Evolutionary conservation across 1,140 invertebrate genomes (phyloP).

Genomic region (Adelges cooleyi): DNA sequence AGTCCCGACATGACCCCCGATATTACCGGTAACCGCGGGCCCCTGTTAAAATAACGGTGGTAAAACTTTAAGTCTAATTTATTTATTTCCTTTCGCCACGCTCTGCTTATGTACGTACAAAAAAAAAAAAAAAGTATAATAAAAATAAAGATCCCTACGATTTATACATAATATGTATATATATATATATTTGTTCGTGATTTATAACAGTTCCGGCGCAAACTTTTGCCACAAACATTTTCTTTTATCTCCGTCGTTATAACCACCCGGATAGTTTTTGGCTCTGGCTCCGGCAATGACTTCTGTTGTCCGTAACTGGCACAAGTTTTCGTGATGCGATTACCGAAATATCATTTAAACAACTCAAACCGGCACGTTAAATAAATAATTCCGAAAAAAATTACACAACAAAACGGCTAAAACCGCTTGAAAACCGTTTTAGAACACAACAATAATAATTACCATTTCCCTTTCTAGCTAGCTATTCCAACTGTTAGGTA

Average conservation of each 20-base stretch:
- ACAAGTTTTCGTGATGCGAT: conserved; percentile 24
- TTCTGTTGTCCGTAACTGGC: conserved; percentile 26
- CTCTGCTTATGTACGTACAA: not conserved
- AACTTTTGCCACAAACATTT: conserved; percentile 25
- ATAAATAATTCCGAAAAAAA: no score
- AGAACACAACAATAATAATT: no score
- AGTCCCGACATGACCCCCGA: no score
- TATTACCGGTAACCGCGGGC: no score
- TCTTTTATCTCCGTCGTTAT: conserved; percentile 24
- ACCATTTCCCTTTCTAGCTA: no score
- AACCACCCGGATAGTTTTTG: conserved; percentile 18
- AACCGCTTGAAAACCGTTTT: no score
- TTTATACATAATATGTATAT: not conserved
- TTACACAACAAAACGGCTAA: no score
- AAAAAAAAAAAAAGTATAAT: no score
- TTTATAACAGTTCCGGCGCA: conserved; percentile 18
- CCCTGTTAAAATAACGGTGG: not conserved
- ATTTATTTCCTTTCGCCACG: conserved; percentile 6
- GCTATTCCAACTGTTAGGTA: no score
- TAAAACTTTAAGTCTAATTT: conserved; percentile 19
- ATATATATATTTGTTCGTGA: conserved; percentile 24
- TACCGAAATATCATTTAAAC: conserved; percentile 8
- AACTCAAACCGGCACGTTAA: not conserved
- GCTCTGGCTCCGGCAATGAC: conserved; percentile 22
- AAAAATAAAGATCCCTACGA: no score